Conservation (phyloP, 2,113 vertebrate genomes). For the Chionodraco myersi region DNA sequence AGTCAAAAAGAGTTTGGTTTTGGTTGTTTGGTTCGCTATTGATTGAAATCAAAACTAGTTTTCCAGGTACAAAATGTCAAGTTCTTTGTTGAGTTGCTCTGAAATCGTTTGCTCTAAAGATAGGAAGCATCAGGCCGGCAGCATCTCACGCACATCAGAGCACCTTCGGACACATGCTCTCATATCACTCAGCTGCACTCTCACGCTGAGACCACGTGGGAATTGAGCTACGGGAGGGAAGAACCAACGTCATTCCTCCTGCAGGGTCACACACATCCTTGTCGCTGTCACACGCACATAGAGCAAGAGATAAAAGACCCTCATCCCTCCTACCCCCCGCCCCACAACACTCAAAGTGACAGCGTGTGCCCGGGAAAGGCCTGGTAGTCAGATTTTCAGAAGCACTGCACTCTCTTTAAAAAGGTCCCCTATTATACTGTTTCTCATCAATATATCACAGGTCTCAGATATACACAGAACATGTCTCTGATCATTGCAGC, state of each 20-base stretch:
- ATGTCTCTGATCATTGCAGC: no score
- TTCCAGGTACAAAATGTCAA: not conserved
- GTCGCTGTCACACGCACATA: slow-evolving; percentile 66
- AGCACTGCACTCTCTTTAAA: slow-evolving; percentile 18
- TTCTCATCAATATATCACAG: no score
- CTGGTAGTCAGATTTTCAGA: slow-evolving; percentile 35
- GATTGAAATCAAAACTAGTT: not conserved
- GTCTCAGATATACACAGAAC: no score
- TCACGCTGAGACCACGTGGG: slow-evolving; percentile 47
- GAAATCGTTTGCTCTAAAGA: not conserved
- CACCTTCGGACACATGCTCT: not conserved
- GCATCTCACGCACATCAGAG: slow-evolving; percentile 22
- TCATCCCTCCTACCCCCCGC: not conserved
- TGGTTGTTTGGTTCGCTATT: not conserved
- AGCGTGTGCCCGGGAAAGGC: slow-evolving; percentile 8
- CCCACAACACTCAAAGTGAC: not conserved
- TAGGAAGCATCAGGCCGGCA: slow-evolving; percentile 28
- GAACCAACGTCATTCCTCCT: slow-evolving; percentile 59
- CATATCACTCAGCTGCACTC: slow-evolving; percentile 21
- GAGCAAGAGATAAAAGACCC: not conserved
- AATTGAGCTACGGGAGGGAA: slow-evolving; percentile 52
- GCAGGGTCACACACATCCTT: slow-evolving; percentile 73
- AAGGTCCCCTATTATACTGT: no score
- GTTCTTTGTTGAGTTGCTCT: not conserved
- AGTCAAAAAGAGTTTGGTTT: no score